Base-by-base conservation (phyloP, 2,888 invertebrate genomes). In the Tenthredo mesomela region DNA sequence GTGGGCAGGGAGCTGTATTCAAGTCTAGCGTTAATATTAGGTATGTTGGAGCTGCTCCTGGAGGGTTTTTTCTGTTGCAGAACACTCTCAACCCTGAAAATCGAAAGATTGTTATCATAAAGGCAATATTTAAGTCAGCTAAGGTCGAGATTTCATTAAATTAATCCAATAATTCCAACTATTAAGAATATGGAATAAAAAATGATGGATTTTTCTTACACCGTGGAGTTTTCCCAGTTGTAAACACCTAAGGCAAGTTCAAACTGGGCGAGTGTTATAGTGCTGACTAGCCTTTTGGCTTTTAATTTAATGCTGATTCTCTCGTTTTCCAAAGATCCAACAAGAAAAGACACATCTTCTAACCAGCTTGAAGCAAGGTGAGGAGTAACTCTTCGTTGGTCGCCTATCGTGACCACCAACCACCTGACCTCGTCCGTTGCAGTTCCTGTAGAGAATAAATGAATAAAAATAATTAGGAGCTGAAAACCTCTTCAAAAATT, bases 341-440 rank as follows among this genome's bases (percentile, higher is more conserved):
- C 93, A 83, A 95, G 91, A 89, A 95, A 94, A 33, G 94, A 94
- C 73, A 93, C 93, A 84, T 93, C 93, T 86, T 94, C 94, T 85
- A 93, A 92, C 94, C 94, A 95, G 5, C 91, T 90, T 2, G 92
- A 88, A 54, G 90, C 91, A 18, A 93, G 90, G 80, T 93, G 93
- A 2, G 92, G 87, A 25, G 94, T 94, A 82, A 93, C 92, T 21
- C 93, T 90, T 77, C 93, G 93, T 89, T 94, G 93, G 70, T 93
- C 93, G 0, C 94, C 94, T 18, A 95, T 86, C 21, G 91, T 89
- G 21, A 95, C 90, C 40, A 93, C 93, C 21, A 94, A 91, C 93
- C 94, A 94, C 43, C 93, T 91, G 18, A 92, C 91, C 87, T 94
- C 94, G 82, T 94, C 94, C 40, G 88, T 87, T n/a, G 87, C 85